Evolutionary conservation across 2,888 invertebrate genomes (phyloP).

Genomic region (Lasioglossum lativentre): DNA sequence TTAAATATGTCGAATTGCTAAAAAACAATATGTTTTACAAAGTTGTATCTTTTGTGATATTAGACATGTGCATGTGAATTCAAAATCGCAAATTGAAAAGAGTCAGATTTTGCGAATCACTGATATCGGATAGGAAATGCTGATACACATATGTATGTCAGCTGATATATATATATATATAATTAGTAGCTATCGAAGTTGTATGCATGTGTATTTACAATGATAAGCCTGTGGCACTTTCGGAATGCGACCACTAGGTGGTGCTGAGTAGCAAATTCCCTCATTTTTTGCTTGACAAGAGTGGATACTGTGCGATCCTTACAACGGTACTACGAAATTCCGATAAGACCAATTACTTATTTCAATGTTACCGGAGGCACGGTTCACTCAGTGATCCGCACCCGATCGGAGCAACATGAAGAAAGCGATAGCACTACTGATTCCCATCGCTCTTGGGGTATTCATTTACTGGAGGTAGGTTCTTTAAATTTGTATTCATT

Average conservation of each 20-base stretch:
- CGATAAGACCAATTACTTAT: not conserved
- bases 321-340: not conserved
- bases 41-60: not conserved
- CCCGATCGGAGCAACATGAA: conserved; percentile 15
- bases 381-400: not conserved
- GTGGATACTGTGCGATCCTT: not conserved
- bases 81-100: not conserved
- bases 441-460: not conserved
- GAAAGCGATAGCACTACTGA: conserved; percentile 11
- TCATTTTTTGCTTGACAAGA: conserved; percentile 13
- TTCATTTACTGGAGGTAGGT: not conserved
- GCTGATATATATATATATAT: not conserved
- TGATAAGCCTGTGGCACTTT: not conserved
- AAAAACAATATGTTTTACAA: not conserved
- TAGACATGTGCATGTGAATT: not conserved
- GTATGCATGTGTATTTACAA: not conserved
- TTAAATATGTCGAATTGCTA: not conserved
- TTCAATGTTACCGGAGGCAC: not conserved
- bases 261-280: conserved; percentile 25
- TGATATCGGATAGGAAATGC: not conserved
- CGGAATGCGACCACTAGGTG: conserved; percentile 18
- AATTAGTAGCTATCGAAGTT: not conserved
- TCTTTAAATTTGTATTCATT: not conserved
- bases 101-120: not conserved
- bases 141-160: not conserved